Percentiles rank a stretch among this genome's conserved stretches.
Conservation (phyloP, 2,797 vertebrate species). For the Diceros bicornis region DNA sequence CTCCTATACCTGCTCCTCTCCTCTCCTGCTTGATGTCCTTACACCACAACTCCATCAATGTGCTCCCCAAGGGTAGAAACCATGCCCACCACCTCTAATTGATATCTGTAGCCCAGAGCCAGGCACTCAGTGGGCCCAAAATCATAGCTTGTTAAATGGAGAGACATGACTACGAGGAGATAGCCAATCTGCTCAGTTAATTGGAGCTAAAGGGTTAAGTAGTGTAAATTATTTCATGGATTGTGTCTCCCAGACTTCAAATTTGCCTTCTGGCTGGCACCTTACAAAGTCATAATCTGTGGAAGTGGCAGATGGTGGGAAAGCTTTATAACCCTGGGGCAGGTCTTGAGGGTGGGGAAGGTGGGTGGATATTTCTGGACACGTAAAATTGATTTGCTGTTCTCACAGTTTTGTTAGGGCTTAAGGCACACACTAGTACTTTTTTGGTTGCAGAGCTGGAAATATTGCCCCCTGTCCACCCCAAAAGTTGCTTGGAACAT, state of each 20-base stretch:
- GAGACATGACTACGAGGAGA: constrained; percentile 18
- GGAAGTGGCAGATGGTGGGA: constrained; percentile 79
- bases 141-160: constrained; percentile 28
- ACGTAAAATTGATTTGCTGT: not conserved
- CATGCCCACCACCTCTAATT: not conserved
- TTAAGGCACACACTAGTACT: not conserved
- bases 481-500: not conserved
- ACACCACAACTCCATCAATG: rapidly evolving
- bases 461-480: not conserved
- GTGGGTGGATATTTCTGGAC: constrained; percentile 6
- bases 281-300: constrained; percentile 65
- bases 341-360: not conserved
- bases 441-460: not conserved
- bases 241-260: constrained; percentile 73
- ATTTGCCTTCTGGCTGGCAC: constrained; percentile 79
- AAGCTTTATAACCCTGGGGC: constrained; percentile 44
- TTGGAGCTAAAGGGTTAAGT: constrained; percentile 83
- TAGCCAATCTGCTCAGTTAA: constrained; percentile 66
- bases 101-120: not conserved
- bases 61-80: not conserved
- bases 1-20: not conserved
- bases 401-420: not conserved
- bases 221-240: constrained; percentile 65
- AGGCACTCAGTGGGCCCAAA: not conserved
- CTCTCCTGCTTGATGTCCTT: not conserved